These are phyloP conservation scores for Ricordea florida DNA, from an alignment of 92 coral and sea anemone genomes.

Conservation along the genomic window DNA sequence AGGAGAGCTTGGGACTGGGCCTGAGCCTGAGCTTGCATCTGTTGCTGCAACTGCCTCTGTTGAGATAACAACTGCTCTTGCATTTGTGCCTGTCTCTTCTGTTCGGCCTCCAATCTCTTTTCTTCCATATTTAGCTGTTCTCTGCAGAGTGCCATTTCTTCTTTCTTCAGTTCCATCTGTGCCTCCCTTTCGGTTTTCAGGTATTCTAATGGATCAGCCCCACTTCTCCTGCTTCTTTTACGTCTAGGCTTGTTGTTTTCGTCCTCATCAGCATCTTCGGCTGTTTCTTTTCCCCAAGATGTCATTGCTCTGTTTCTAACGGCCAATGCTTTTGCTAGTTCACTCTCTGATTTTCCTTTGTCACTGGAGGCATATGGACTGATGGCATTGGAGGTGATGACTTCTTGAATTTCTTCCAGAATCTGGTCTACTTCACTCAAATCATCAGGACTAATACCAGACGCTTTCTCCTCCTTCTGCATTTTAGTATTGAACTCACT, in stretches of 20 bases:
- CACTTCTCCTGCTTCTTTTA: slow-evolving; percentile 21
- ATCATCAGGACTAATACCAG: slow-evolving; percentile 24
- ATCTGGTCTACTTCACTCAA: slow-evolving; percentile 32
- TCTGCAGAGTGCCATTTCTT: slow-evolving; percentile 7
- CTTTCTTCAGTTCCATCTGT: slow-evolving; percentile 12
- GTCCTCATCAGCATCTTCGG: background rate
- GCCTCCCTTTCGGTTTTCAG: slow-evolving; percentile 22
- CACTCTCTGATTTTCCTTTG: slow-evolving; percentile 36
- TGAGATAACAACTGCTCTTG: slow-evolving; percentile 21
- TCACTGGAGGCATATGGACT: slow-evolving; percentile 2
- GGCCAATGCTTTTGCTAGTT: slow-evolving; percentile 28
- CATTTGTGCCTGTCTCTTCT: slow-evolving; percentile 27
- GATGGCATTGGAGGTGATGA: slow-evolving; percentile 22
- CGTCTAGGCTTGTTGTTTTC: background rate
- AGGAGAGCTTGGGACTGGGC: slow-evolving; percentile 17
- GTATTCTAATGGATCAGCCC: slow-evolving; percentile 42
- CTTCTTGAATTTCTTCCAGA: slow-evolving; percentile 45
- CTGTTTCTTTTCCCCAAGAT: slow-evolving; percentile 8
- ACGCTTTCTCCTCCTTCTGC: slow-evolving; percentile 27
- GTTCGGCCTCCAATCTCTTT: slow-evolving; percentile 23
- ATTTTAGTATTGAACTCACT: slow-evolving; percentile 19
- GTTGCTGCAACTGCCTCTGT: slow-evolving; percentile 41
- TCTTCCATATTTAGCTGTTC: slow-evolving; percentile 18
- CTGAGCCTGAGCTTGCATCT: slow-evolving; percentile 29
- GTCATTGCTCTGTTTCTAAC: slow-evolving; percentile 22